phyloP scores from a whole-genome alignment of 2,797 vertebrate species.

The Loriculus beryllinus region DNA sequence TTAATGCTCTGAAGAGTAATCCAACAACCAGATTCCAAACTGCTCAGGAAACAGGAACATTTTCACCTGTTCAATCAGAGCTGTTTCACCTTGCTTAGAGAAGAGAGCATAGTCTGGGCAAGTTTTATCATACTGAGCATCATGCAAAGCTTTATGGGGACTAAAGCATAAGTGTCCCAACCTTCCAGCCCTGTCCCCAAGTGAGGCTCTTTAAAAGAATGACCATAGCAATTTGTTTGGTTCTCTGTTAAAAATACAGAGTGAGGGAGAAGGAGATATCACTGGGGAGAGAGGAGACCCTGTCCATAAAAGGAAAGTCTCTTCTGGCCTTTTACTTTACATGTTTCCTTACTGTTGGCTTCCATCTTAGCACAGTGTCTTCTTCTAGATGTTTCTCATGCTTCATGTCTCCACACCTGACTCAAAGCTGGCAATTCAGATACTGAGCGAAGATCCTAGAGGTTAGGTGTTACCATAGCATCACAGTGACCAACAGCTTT shows the following conservation, averaged over 20 bases:
- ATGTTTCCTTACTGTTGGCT: not conserved
- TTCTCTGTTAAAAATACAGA: not conserved
- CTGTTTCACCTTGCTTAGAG: not conserved
- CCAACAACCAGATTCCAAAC: not conserved
- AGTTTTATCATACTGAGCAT: not conserved
- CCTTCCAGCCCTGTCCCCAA: not conserved
- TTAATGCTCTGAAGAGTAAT: not conserved
- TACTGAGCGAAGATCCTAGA: not conserved
- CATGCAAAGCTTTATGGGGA: not conserved
- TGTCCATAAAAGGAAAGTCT: not conserved
- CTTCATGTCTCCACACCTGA: not conserved
- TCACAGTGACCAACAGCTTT: not conserved
- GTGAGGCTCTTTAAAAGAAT: not conserved
- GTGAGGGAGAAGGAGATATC: not conserved
- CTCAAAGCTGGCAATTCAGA: not conserved
- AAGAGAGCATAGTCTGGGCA: not conserved
- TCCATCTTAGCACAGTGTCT: not conserved
- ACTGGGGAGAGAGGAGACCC: accelerated
- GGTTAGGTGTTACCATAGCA: not conserved
- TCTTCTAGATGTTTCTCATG: not conserved
- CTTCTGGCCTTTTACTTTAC: not conserved
- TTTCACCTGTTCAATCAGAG: not conserved
- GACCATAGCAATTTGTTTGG: not conserved
- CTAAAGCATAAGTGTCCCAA: not conserved
- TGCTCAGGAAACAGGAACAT: not conserved